Conservation (phyloP, 2,113 vertebrate genomes). For the Heterotis niloticus region DNA sequence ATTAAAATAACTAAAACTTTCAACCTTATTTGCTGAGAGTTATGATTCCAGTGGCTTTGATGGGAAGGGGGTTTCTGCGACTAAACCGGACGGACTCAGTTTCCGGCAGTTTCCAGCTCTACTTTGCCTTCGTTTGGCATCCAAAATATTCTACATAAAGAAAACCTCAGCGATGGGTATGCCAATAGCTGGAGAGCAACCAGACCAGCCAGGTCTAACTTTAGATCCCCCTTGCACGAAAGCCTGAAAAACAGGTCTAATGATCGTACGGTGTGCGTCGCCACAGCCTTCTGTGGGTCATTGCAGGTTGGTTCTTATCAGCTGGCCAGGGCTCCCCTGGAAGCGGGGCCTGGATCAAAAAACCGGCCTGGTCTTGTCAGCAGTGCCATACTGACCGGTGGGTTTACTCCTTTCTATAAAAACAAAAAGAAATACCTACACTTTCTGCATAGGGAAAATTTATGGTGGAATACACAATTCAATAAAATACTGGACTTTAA, state of each 20-base stretch:
- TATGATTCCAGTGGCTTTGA: too few relatives aligned
- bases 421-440: too few relatives aligned
- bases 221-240: background rate
- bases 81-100: too few relatives aligned
- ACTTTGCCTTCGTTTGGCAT: too few relatives aligned
- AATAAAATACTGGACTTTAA: too few relatives aligned
- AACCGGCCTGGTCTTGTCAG: background rate
- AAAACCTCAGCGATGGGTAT: background rate
- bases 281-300: background rate
- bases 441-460: too few relatives aligned
- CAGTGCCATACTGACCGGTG: background rate
- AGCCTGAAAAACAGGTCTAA: background rate
- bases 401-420: too few relatives aligned
- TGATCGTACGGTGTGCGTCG: background rate
- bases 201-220: background rate
- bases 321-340: background rate
- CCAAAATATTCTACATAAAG: background rate
- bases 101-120: too few relatives aligned
- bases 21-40: too few relatives aligned
- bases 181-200: background rate
- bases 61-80: too few relatives aligned
- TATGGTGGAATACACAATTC: too few relatives aligned
- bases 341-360: background rate
- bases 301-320: background rate
- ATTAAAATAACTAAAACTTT: too few relatives aligned